A percentile compares a stretch with the other conserved stretches of the same genome.
These are phyloP conservation scores for Aurelia aurita complex sp. Pacific DNA, from an alignment of 30 jellyfish, hydroid and myxozoan species.

Conservation along the genomic window DNA sequence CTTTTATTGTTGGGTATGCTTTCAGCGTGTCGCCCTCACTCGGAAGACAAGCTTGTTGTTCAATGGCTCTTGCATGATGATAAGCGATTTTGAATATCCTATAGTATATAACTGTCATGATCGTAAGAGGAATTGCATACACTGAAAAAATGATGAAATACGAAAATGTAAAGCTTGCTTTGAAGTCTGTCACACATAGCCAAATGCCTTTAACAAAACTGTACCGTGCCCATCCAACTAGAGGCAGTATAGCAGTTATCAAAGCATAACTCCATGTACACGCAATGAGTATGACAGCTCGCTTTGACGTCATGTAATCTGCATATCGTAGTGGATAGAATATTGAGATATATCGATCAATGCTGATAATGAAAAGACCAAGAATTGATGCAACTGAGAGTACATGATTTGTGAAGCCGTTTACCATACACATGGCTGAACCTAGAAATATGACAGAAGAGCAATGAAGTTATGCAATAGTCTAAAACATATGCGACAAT, in stretches of 20 bases:
- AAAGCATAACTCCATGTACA: slow-evolving; percentile 60
- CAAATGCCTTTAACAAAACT: slow-evolving; percentile 47
- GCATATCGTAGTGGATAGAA: slow-evolving; percentile 56
- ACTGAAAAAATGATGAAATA: slow-evolving; percentile 55
- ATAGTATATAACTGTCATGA: slow-evolving; percentile 53
- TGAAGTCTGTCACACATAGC: slow-evolving; percentile 69
- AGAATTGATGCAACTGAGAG: slow-evolving; percentile 59
- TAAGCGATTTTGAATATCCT: slow-evolving; percentile 56
- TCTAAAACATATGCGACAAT: not conserved
- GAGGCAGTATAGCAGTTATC: slow-evolving; percentile 37
- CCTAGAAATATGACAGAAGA: slow-evolving; percentile 13
- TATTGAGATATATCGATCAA: slow-evolving; percentile 66
- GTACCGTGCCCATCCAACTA: slow-evolving; percentile 66
- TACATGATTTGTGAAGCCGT: slow-evolving; percentile 73
- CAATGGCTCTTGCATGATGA: slow-evolving; percentile 45
- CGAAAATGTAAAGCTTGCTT: slow-evolving; percentile 39
- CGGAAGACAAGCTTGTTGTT: slow-evolving; percentile 19
- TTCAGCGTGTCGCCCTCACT: not conserved
- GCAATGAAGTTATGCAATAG: not conserved
- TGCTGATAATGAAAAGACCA: slow-evolving; percentile 51
- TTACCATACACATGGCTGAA: slow-evolving; percentile 39
- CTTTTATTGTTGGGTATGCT: slow-evolving; percentile 7
- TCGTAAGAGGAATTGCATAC: slow-evolving; percentile 46
- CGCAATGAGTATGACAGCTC: slow-evolving; percentile 43
- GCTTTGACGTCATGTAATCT: slow-evolving; percentile 50